Percentiles rank a stretch among this genome's conserved stretches.
phyloP scores from a whole-genome alignment of 1,140 invertebrate species.

The Drosophila chauvacae region DNA sequence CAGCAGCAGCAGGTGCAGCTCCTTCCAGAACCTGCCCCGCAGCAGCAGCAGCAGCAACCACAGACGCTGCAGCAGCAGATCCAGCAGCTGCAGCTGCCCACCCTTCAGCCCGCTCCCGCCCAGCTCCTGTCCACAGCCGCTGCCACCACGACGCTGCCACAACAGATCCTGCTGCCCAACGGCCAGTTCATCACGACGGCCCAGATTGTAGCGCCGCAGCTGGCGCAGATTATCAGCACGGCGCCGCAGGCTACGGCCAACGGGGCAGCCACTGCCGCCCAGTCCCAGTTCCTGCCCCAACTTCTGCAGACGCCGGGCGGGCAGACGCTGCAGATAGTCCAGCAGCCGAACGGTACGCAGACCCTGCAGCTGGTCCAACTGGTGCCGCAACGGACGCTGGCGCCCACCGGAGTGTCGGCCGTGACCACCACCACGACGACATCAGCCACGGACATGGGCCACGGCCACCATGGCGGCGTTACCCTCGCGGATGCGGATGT shows the following conservation, averaged over 20 bases:
- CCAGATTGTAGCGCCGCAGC: conserved; percentile 71
- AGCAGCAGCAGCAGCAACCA: conserved; percentile 27
- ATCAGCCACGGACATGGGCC: conserved; percentile 48
- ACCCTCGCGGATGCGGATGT: conserved; percentile 65
- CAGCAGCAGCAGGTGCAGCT: conserved; percentile 45
- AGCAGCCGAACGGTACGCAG: conserved; percentile 79
- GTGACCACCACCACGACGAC: conserved; percentile 44
- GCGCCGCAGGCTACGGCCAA: conserved; percentile 46
- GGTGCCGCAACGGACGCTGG: conserved; percentile 65
- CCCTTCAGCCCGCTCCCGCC: conserved; percentile 61
- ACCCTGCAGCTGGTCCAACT: conserved; percentile 76
- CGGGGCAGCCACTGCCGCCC: conserved; percentile 39
- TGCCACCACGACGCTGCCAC: conserved; percentile 55
- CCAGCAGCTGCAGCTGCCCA: conserved; percentile 66
- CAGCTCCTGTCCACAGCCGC: conserved; percentile 53
- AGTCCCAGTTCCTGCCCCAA: conserved; percentile 76
- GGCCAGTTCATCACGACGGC: conserved; percentile 83
- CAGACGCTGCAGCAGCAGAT: conserved; percentile 54
- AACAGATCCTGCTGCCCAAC: conserved; percentile 81
- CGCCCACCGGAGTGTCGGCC: conserved; percentile 29
- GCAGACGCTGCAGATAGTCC: conserved; percentile 79
- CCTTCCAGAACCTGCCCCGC: conserved; percentile 51
- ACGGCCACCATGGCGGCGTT: conserved; percentile 35
- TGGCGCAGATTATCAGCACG: conserved; percentile 67
- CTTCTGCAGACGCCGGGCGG: conserved; percentile 75